phyloP scores from a whole-genome alignment of 2,797 vertebrate genomes.

The Mus minutoides region DNA sequence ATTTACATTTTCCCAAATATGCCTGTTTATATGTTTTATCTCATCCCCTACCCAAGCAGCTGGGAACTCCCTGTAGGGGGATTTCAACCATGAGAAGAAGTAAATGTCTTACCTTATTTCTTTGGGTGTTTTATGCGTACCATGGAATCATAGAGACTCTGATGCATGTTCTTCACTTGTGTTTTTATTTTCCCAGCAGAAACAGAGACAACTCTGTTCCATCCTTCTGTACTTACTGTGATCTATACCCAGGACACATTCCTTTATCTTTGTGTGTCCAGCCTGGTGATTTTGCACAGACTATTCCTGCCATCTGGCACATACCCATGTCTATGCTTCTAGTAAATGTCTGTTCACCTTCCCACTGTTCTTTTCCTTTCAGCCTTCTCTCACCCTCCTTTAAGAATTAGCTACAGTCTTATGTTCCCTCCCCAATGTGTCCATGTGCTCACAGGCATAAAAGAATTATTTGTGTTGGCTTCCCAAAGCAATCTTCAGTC shows the following conservation, averaged over 20 bases:
- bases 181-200: not conserved
- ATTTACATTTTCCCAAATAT: slow-evolving; percentile 76
- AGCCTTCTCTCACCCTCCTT: not conserved
- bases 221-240: no score
- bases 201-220: not conserved
- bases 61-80: not conserved
- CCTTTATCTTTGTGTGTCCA: not conserved
- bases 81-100: not conserved
- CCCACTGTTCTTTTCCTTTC: not conserved
- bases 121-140: not conserved
- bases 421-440: not conserved
- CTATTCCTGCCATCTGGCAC: not conserved
- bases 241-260: not conserved
- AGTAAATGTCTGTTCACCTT: not conserved
- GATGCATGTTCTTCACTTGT: not conserved
- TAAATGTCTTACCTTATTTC: not conserved
- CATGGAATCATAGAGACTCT: not conserved
- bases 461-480: not conserved
- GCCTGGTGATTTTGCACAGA: not conserved
- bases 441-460: no score
- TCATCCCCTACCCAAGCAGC: slow-evolving; percentile 6
- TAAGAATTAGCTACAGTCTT: not conserved
- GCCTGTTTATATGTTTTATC: slow-evolving; percentile 74
- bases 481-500: not conserved
- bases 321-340: not conserved